phyloP scores from a whole-genome alignment of 2,888 invertebrate genomes.

The Laothoe populi region DNA sequence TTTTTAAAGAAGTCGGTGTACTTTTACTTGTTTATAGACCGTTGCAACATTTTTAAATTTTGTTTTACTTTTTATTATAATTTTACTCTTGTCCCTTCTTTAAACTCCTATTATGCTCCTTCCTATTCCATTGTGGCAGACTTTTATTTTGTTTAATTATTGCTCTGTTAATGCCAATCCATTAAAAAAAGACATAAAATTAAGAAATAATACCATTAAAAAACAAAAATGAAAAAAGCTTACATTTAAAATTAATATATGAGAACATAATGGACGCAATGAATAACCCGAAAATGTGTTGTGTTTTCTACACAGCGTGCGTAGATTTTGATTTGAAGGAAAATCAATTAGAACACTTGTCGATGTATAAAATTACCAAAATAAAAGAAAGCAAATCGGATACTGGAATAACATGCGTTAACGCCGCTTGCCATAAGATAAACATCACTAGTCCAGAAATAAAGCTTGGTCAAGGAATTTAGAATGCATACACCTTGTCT shows the following conservation, averaged over 20 bases:
- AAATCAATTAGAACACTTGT: slow-evolving; percentile 57
- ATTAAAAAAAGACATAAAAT: no score
- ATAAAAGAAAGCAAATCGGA: slow-evolving; percentile 71
- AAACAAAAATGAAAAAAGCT: no score
- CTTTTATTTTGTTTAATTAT: no score
- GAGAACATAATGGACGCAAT: slow-evolving; percentile 36
- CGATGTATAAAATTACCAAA: slow-evolving; percentile 69
- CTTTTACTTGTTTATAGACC: no score
- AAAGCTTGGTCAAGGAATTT: slow-evolving; percentile 65
- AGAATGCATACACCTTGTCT: slow-evolving; percentile 59
- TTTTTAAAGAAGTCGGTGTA: no score
- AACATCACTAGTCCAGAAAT: slow-evolving; percentile 71
- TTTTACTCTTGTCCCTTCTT: no score
- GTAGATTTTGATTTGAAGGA: slow-evolving; percentile 43
- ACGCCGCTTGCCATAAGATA: slow-evolving; percentile 62
- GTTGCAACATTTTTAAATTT: no score
- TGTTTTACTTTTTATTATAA: no score
- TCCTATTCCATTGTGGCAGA: no score
- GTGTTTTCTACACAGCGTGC: slow-evolving; percentile 31
- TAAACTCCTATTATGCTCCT: no score
- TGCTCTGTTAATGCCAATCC: no score
- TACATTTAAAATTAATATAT: neutral
- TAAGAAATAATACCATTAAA: no score
- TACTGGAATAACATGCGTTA: slow-evolving; percentile 69
- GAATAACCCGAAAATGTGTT: slow-evolving; percentile 37